Base-by-base conservation (phyloP, 2,113 vertebrate genomes). In the Oreotrochilus melanogaster region DNA sequence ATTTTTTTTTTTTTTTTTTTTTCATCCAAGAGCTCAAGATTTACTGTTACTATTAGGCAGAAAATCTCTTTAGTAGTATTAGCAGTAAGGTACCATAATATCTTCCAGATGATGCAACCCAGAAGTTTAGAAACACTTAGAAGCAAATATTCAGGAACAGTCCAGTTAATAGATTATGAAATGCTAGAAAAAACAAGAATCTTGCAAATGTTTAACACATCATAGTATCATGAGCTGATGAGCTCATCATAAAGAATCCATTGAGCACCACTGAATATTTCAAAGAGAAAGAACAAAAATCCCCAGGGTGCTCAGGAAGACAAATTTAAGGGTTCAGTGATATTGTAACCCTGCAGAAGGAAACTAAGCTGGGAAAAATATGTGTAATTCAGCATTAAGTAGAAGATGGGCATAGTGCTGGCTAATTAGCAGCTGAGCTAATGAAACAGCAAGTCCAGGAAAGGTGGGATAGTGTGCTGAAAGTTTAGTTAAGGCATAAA, bases 401-500 rank as follows among this genome's bases (percentile, higher is more conserved):
- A 75, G 53, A 91, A 73, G 22, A 75, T 83, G 33, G 8, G 53
- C 56, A 67, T 87, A 76, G 87, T 14, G 33, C 11, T 50, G 69
- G 18, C 10, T 75, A 93, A 78, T 88, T 18, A 89, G 11, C 39
- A 92, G 53, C 57, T 65, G 27, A 91, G 19, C 6, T 92, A 81
- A 69, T 67, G 70, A 91, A 92, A 91, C 24, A 75, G 22, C 56
- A 91, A 91, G 42, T 22, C 70, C 31, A 45, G 31, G n/a, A 85
- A 94, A 82, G 48, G 65, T 39, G 37, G 53, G 91, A 79, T 76
- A 85, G 75, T 48, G n/a, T 18, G 33, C 7, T 61, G 31, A 54
- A 75, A 72, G 11, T 92, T 95, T 92, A 95, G 92, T 85, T 82
- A 76, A 96, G 33, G 5, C 28, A 76, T 92, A 69, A 54, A 33